Base-by-base conservation (phyloP, 2,888 invertebrate genomes). In the Drosophila niveifrons region DNA sequence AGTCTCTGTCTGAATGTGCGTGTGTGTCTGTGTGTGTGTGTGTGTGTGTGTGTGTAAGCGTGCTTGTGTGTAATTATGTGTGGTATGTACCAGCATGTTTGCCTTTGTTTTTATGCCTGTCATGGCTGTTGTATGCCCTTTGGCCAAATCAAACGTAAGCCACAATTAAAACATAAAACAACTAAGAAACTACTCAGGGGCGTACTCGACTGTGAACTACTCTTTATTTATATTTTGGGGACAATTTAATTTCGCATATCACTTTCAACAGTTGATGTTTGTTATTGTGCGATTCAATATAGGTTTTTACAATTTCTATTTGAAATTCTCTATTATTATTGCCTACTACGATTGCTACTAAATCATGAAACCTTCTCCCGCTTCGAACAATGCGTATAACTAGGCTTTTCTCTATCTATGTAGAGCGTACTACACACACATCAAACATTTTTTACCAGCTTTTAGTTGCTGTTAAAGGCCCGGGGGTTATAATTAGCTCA, bases 141-240 rank as follows among this genome's bases (percentile, higher is more conserved):
- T 84, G 82, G 82, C 75, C 84, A 82, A 82, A 82, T 82, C 87
- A 82, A 82, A 82, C 82, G 82, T 81, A 87, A 87, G 87, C 87
- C 87, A 87, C 82, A 82, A 82, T 82, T 82, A 87, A 82, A 82
- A 81, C 87, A 87, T 82, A 78, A 82, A 82, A 84, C 36, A 36
- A 36, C 11, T n/a, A 11, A 11, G 34, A 10, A 34, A 34, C 34
- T 11, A 34, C 11, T 4, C n/a, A 4, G 11, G 11, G 4, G 11
- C 31, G 31, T 36, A n/a, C 1, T 36, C 36, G 36, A 6, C 36
- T 36, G 11, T 36, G 36, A 36, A n/a, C 11, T n/a, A 36, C 36
- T 3, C 36, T 11, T 4, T 4, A 4, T 36, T 36, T 36, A 36
- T 36, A 23, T n/a, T n/a, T n/a, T n/a, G 6, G 4, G n/a, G 36